Evolutionary conservation across 2,113 vertebrate species (phyloP), one percentile per base, ranked within the genome.

Genomic region (Malaclemys terrapin): DNA sequence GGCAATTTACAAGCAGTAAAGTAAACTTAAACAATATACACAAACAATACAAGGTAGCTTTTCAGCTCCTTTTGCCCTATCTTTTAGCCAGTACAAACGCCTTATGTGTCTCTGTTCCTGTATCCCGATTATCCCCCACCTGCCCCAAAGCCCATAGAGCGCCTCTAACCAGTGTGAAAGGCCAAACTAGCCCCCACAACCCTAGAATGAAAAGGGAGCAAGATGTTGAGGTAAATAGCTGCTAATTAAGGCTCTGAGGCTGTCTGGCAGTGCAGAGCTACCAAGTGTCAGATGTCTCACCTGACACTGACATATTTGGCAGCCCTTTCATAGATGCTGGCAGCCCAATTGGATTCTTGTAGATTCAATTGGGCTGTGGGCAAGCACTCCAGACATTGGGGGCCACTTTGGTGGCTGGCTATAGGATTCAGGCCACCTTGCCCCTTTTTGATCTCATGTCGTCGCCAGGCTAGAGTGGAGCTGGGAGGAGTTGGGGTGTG

Each of bases 11-110:
- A 27, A 25, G 3, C 2, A 20, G n/a, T 47, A 86, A 84, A 20
- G n/a, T 47, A 86, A 84, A 53, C 0, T 2, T 31, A 59, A 25
- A 24, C 13, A 24, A 47, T 16, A 49, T 10, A 38, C 0, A 24
- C 0, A 11, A 42, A 6, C 35, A 49, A 2, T 49, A 65, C 12
- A 47, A 53, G n/a, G n/a, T 53, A 49, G 42, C 20, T 6, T 80
- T 50, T 82, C 42, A 17, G 16, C 12, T 78, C 20, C 16, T 35
- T n/a, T 52, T 82, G 56, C n/a, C n/a, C 3, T 12, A 1, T 2
- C 0, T 0, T 50, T 35, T 62, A 69, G 5, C 35, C 22, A n/a
- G 27, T 1, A n/a, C 3, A 53, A 49, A 35, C 14, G 25, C 45
- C 52, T 14, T 14, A 4, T 14, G 4, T 45, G 84, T 85, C 50